Percentiles rank a stretch among this genome's conserved stretches.
Evolutionary conservation across 2,797 vertebrate species (phyloP).

Genomic region (Ptychobarbus kaznakovi): DNA sequence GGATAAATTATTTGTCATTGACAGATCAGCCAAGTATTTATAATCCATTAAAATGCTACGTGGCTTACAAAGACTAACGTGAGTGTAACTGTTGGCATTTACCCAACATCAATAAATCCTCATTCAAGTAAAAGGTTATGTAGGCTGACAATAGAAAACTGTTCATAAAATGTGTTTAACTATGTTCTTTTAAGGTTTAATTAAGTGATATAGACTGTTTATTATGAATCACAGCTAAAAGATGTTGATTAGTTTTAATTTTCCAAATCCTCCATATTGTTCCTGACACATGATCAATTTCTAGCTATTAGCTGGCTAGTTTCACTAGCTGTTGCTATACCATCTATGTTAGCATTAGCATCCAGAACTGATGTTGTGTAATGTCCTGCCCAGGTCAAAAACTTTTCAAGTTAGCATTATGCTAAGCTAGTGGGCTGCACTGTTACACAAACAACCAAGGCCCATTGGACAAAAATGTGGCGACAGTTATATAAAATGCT

Average conservation of each 20-base stretch:
- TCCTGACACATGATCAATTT: background rate
- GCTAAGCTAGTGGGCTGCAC: background rate
- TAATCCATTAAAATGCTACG: conserved; percentile 36
- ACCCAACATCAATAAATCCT: conserved; percentile 11
- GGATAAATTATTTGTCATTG: conserved; percentile 61
- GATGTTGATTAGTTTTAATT: background rate
- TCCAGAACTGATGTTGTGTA: background rate
- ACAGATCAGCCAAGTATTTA: conserved; percentile 55
- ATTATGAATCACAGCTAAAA: background rate
- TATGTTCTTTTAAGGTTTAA: background rate
- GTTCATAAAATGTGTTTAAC: background rate
- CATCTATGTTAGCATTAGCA: background rate
- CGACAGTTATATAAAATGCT: background rate
- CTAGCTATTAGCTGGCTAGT: background rate
- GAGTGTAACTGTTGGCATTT: conserved; percentile 36
- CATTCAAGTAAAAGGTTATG: conserved; percentile 33
- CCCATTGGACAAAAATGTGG: background rate
- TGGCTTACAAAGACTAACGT: conserved; percentile 32
- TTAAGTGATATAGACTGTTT: background rate
- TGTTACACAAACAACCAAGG: background rate
- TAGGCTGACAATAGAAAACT: background rate
- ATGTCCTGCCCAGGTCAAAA: background rate
- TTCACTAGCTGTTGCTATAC: background rate
- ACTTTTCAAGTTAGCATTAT: background rate
- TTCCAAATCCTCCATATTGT: background rate